Evolutionary conservation across 2,113 vertebrate species (phyloP).

Genomic region (Datnioides undecimradiatus): DNA sequence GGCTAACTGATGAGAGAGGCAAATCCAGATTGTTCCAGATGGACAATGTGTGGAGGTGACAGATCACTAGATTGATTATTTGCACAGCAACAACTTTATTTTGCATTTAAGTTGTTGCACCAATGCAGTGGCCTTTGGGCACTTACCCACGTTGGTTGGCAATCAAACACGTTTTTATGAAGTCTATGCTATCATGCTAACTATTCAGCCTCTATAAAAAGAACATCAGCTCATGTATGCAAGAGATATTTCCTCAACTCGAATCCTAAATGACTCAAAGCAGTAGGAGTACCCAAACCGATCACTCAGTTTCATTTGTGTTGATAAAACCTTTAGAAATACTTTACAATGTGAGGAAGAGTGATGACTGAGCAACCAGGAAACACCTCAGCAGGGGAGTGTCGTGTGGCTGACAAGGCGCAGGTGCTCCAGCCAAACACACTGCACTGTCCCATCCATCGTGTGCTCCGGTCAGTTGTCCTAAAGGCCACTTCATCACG

Average conservation of each 20-base stretch:
- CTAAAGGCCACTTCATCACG: slow-evolving; percentile 68
- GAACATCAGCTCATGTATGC: background rate
- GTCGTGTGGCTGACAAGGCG: slow-evolving; percentile 47
- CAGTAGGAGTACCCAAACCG: background rate
- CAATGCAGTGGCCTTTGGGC: background rate
- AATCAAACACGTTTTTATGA: background rate
- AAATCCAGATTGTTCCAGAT: slow-evolving; percentile 2
- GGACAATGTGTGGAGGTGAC: background rate
- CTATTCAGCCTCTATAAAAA: too few relatives aligned
- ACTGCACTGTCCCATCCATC: slow-evolving; percentile 68
- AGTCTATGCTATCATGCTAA: background rate
- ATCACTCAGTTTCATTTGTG: slow-evolving; percentile 15
- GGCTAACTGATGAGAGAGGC: too few relatives aligned
- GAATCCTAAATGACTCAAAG: background rate
- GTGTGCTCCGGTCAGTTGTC: slow-evolving; percentile 51
- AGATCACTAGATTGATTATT: background rate
- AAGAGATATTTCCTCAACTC: background rate
- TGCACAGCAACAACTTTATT: background rate
- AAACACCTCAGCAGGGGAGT: slow-evolving; percentile 48
- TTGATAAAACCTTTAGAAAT: slow-evolving; percentile 28
- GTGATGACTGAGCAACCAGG: slow-evolving; percentile 38
- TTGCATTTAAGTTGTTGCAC: background rate
- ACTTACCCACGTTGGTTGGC: background rate
- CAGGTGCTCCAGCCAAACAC: slow-evolving; percentile 68
- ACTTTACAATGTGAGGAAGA: slow-evolving; percentile 53